Base-by-base conservation (phyloP, 2,888 invertebrate species). In the Ectropis crepuscularia region DNA sequence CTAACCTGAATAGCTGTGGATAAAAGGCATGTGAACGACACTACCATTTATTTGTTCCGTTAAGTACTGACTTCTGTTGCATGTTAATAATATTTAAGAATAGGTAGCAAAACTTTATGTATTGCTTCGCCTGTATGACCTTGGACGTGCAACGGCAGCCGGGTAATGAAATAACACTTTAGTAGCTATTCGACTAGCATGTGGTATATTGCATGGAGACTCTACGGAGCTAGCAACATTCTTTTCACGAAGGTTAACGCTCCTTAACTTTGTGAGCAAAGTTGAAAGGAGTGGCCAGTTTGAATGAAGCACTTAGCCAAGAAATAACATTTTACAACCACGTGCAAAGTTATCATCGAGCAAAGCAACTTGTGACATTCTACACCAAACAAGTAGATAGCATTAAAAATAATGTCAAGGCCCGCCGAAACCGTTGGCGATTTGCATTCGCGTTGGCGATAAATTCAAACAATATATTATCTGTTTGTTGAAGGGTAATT, bases 391-490 rank as follows among this genome's bases (percentile, higher is more conserved):
- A 61, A 45, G 60, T 57, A 64, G 60, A 64, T 64, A 64, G 55
- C 60, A 48, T 64, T 64, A 74, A 80, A 82, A 87, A 83, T 79
- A 82, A 87, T 88, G 87, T 87, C 89, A 89, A 86, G 89, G 89
- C 75, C 77, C 70, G 66, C 72, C 69, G 63, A 65, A 68, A 67
- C 66, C 65, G 75, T 73, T 70, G 73, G 68, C 74, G 75, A 84
- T 86, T 86, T 80, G 81, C 82, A 82, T 83, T 75, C 77, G 75
- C 76, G 76, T 81, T 79, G 75, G 79, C 78, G 81, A 81, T 82
- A 83, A 80, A 81, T 71, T 73, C 73, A 77, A 54, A 73, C 71
- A 57, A 49, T 51, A 47, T 46, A 51, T 79, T 73, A 72, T 71
- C 65, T 65, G 68, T 73, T 73, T 71, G 54, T 37, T 61, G 67